These are phyloP conservation scores for Panagrolaimus sp. DNA, from an alignment of 1,140 invertebrate genomes.

Conservation along the genomic window DNA sequence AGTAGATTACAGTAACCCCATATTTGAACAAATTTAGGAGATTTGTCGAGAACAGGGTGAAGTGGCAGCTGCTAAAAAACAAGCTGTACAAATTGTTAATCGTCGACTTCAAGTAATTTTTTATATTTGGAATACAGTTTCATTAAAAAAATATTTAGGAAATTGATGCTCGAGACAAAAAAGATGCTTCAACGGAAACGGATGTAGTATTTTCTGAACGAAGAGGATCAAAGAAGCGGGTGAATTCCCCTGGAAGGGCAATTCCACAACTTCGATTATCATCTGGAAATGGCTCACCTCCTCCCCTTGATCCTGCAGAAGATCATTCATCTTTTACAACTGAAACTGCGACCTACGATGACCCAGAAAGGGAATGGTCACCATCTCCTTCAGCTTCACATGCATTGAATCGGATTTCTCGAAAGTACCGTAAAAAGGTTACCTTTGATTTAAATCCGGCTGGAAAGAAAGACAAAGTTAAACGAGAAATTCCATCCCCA, in stretches of 20 bases:
- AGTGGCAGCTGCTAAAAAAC: constrained; percentile 69
- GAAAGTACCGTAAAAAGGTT: constrained; percentile 40
- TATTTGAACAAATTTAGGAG: no score
- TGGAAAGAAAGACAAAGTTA: constrained; percentile 1
- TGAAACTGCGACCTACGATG: constrained; percentile 28
- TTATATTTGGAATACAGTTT: no score
- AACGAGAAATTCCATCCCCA: constrained; percentile 20
- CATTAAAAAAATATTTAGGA: constrained; percentile 12
- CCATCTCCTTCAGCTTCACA: background rate
- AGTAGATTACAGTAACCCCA: no score
- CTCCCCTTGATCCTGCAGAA: constrained; percentile 43
- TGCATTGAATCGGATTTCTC: constrained; percentile 13
- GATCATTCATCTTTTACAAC: constrained; percentile 46
- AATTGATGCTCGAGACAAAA: constrained; percentile 28
- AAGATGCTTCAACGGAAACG: constrained; percentile 37
- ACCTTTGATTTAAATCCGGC: constrained; percentile 42
- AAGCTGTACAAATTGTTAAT: constrained; percentile 43
- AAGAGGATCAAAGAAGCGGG: background rate
- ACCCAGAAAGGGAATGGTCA: constrained; percentile 11
- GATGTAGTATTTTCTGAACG: constrained; percentile 19
- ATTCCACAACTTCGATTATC: constrained; percentile 35
- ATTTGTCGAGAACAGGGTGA: constrained; percentile 77
- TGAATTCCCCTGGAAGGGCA: constrained; percentile 38
- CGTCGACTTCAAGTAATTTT: constrained; percentile 26
- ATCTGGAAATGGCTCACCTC: constrained; percentile 30